phyloP scores from a whole-genome alignment of 1,140 invertebrate genomes.

The Drosophila carrolli region DNA sequence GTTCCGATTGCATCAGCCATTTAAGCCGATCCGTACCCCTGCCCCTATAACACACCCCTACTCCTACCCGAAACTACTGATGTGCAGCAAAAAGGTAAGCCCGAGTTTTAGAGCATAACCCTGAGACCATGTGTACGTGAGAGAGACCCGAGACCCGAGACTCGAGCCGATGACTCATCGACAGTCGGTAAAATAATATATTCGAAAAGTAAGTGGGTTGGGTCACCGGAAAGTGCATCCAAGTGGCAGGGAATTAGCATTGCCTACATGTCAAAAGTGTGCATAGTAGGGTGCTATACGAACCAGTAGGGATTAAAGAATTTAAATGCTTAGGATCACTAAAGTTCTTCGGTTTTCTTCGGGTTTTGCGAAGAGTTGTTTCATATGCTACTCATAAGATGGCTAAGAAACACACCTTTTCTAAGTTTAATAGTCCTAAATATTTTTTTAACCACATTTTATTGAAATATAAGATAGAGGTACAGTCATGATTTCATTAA shows the following conservation, averaged over 20 bases:
- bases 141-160: background rate
- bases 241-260: slow-evolving; percentile 4
- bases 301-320: background rate
- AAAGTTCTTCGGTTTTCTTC: too few relatives aligned
- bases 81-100: slow-evolving; percentile 39
- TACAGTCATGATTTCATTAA: too few relatives aligned
- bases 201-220: slow-evolving; percentile 16
- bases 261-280: slow-evolving; percentile 4
- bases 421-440: too few relatives aligned
- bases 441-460: too few relatives aligned
- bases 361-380: too few relatives aligned
- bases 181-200: slow-evolving; percentile 8
- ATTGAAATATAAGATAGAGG: too few relatives aligned
- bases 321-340: too few relatives aligned
- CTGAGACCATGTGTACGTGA: slow-evolving; percentile 32
- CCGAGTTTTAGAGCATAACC: slow-evolving; percentile 48
- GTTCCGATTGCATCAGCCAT: slow-evolving; percentile 72
- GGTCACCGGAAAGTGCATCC: slow-evolving; percentile 11
- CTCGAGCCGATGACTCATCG: slow-evolving; percentile 15
- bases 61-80: background rate
- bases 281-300: background rate
- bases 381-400: too few relatives aligned
- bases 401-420: too few relatives aligned
- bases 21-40: slow-evolving; percentile 33
- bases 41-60: background rate